Conservation (phyloP, 2,113 vertebrate species). For the Aleadryas rufinucha region DNA sequence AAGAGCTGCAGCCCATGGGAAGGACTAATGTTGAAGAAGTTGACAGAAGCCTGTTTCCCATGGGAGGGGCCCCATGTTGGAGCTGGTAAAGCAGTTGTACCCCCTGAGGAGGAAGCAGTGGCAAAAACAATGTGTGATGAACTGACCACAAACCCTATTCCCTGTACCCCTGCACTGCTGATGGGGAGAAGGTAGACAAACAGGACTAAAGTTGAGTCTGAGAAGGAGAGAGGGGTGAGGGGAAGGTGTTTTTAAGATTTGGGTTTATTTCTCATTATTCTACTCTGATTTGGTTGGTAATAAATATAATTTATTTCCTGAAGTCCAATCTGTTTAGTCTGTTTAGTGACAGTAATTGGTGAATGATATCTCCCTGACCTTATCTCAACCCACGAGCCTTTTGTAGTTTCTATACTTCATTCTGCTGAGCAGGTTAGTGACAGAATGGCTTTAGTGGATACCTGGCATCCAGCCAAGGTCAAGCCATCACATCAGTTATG, state of each 20-base stretch:
- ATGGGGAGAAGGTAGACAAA: not conserved
- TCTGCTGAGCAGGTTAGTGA: not conserved
- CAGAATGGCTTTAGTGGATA: not conserved
- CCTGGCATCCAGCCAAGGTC: not conserved
- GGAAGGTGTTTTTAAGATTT: not conserved
- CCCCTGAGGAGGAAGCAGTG: not conserved
- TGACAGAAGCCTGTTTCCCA: not conserved
- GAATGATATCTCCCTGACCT: not conserved
- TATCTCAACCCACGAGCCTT: not conserved
- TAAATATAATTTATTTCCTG: not conserved
- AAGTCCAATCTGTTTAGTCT: not conserved
- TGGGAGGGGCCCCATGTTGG: not conserved
- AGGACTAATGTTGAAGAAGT: accelerated
- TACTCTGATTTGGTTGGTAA: not conserved
- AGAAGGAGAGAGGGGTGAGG: not conserved
- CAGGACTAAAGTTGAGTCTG: not conserved
- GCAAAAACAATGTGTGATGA: accelerated
- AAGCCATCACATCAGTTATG: not conserved
- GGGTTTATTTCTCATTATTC: not conserved
- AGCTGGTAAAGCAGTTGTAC: not conserved
- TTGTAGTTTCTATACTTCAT: not conserved
- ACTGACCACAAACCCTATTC: not conserved
- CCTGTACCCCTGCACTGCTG: not conserved
- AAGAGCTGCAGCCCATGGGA: not conserved
- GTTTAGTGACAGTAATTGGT: not conserved